Evolutionary conservation across 2,797 vertebrate species (phyloP), one percentile per base, ranked within the genome.

Genomic region (Tadarida brasiliensis): DNA sequence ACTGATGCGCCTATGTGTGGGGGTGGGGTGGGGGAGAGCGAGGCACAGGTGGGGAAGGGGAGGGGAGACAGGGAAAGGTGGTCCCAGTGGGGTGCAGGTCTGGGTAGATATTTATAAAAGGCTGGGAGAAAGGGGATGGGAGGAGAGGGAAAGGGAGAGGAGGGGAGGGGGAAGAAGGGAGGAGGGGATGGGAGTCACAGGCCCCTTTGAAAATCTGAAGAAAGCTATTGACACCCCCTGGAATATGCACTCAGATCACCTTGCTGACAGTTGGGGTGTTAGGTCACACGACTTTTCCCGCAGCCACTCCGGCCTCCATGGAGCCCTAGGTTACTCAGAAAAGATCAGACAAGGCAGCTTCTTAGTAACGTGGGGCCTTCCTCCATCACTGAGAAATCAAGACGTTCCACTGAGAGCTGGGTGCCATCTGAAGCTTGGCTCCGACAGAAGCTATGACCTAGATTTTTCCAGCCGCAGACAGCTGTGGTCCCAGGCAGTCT

Each of bases 51-150:
- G 68, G 68, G 33, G 39, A 9, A 49, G 63, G 49, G n/a, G 51
- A 54, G 26, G 67, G 0, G 3, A 44, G 17, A 33, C 30, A 94
- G 28, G 39, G 30, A 26, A 67, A 61, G 4, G n/a, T 9, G 49
- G 20, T 24, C n/a, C 44, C 39, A 1, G 30, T 2, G 39, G 20
- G 26, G 10, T 5, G 8, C 35, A 26, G 33, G 44, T n/a, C 47
- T 33, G 61, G 24, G 65, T 22, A 76, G 83, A 3, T 49, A 30
- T 24, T 76, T 89, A 8, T 49, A 56, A 63, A 54, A 68, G 26
- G 16, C 49, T 57, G 35, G 9, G 39, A 24, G 44, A 17, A 30
- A n/a, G 19, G 1, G 30, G 20, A 44, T 16, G 7, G 15, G 16
- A 74, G 15, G 49, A 49, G 28, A 68, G n/a, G n/a, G 30, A n/a